Conservation (phyloP, 2,113 vertebrate genomes). For the Laterallus jamaicensis region DNA sequence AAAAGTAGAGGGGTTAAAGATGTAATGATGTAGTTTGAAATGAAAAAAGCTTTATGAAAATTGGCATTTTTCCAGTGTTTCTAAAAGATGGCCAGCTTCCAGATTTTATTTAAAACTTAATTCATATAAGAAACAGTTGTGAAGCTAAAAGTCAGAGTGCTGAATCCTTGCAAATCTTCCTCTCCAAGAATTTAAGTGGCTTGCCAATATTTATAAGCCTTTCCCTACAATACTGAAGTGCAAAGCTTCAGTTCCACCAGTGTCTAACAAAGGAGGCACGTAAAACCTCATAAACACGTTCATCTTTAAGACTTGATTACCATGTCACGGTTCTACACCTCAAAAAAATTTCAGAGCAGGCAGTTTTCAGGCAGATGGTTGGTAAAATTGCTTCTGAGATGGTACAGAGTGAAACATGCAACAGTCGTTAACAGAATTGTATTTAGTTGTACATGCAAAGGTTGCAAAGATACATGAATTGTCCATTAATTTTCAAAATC, state of each 20-base stretch:
- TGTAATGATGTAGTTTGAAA: constrained; percentile 20
- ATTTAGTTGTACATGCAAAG: background rate
- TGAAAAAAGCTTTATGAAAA: background rate
- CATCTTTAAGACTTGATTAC: background rate
- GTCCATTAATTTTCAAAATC: background rate
- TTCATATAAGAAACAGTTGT: constrained; percentile 24
- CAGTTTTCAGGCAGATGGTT: background rate
- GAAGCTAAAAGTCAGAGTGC: constrained; percentile 30
- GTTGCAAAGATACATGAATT: background rate
- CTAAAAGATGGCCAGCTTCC: constrained; percentile 46
- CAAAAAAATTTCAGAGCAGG: background rate
- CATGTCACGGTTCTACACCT: background rate
- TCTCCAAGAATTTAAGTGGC: background rate
- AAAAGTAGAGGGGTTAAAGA: constrained; percentile 47
- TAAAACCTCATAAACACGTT: background rate
- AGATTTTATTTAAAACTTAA: constrained; percentile 55
- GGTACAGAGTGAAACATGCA: background rate
- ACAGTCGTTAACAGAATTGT: background rate
- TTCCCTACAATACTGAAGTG: background rate
- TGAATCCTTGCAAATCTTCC: background rate
- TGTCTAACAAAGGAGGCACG: background rate
- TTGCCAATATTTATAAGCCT: background rate
- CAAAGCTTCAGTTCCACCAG: background rate
- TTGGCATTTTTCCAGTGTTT: constrained; percentile 34
- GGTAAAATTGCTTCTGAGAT: background rate